Evolutionary conservation across 2,888 invertebrate species (phyloP), one percentile per base, ranked within the genome.

Genomic region (Rhagonycha lutea): DNA sequence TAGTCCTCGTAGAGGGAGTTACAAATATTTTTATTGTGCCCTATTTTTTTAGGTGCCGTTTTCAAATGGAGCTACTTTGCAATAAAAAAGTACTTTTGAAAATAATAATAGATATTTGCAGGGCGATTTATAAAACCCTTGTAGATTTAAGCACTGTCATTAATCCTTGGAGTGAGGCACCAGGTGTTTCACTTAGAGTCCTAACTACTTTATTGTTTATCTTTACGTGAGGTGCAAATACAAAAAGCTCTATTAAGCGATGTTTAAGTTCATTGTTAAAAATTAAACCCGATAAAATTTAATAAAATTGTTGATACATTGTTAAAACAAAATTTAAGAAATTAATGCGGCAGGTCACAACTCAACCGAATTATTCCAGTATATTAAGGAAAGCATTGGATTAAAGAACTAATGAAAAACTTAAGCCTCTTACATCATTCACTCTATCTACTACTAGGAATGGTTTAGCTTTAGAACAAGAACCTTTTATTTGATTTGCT

Each of bases 131-230:
- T 61, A 70, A 74, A 67, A 74, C 63, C 29, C 61, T 63, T 61
- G 24, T 70, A 67, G 14, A 70, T 74, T 74, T 62, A 68, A 70
- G 74, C 67, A 24, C 26, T 14, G 61, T 61, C 70, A 74, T 74
- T 70, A 68, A 74, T 74, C 67, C 24, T 68, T 65, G 24, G n/a
- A 23, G 61, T 28, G n/a, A 70, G 70, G 74, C 67, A 74, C 18
- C 74, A 74, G 74, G 74, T 74, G 74, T 28, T 70, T 70, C 47
- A 67, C 63, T 60, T 65, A 67, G 70, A 70, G 74, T 62, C 26
- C 71, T 62, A 62, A 71, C 29, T 62, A 29, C 71, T 14, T 62
- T 71, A 71, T 28, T 62, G 71, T 71, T 26, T 62, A 71, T 60
- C 28, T 65, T 65, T 65, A 65, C 24, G 63, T 65, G 63, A 65